Percentiles rank a stretch among this genome's conserved stretches.
Evolutionary conservation across 2,888 invertebrate species (phyloP).

Genomic region (Drosophila rellima): DNA sequence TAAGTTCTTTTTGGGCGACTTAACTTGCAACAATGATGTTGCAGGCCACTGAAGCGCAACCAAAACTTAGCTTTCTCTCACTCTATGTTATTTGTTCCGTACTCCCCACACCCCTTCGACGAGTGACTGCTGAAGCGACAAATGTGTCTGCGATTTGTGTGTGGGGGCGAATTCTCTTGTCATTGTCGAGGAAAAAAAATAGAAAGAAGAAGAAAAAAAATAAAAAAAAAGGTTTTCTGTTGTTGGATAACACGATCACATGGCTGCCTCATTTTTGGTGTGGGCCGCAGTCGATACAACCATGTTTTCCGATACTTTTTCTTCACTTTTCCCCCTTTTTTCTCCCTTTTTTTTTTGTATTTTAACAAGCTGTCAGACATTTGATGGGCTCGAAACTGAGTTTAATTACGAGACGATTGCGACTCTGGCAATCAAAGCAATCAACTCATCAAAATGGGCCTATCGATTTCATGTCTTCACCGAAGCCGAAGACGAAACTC

Average conservation of each 20-base stretch:
- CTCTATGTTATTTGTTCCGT: too few relatives aligned
- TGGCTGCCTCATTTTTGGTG: constrained; percentile 35
- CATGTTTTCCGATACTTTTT: constrained; percentile 17
- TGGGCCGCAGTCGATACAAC: constrained; percentile 40
- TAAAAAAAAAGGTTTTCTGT: constrained; percentile 38
- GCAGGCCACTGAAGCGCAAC: constrained; percentile 69
- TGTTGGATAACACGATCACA: constrained; percentile 45
- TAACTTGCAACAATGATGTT: constrained; percentile 32
- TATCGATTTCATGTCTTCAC: constrained; percentile 46
- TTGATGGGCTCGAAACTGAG: constrained; percentile 39
- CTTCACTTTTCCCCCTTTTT: constrained; percentile 4
- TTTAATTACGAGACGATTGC: constrained; percentile 35
- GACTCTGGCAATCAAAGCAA: constrained; percentile 48
- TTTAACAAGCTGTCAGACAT: constrained; percentile 61
- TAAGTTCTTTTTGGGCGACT: constrained; percentile 22
- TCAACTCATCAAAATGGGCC: constrained; percentile 48
- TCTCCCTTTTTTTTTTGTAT: constrained; percentile 5
- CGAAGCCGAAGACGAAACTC: not conserved
- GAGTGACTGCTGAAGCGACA: constrained; percentile 76
- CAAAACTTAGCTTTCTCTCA: constrained; percentile 42
- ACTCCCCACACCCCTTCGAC: too few relatives aligned
- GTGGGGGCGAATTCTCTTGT: constrained; percentile 59
- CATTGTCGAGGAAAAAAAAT: constrained; percentile 31
- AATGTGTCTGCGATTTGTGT: constrained; percentile 65
- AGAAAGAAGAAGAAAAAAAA: too few relatives aligned